A percentile compares a stretch with the other conserved stretches of the same genome.
phyloP scores from a whole-genome alignment of 2,888 invertebrate species.

The Heteromurus nitidus region DNA sequence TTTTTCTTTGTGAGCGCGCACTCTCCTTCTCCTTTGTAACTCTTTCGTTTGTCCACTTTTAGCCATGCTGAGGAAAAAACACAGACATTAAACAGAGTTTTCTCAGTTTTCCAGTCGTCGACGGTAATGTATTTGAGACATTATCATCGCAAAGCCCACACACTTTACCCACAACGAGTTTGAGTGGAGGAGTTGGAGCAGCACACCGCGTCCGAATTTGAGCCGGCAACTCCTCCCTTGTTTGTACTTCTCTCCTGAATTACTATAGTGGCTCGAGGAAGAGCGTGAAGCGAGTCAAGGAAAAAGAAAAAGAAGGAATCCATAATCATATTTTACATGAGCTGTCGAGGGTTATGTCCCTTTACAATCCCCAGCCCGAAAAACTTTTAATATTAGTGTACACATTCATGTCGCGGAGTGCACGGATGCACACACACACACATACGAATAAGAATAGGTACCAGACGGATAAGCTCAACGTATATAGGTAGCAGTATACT shows the following conservation, averaged over 20 bases:
- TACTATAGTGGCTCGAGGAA: background rate
- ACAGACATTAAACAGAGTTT: conserved; percentile 20
- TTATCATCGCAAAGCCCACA: conserved; percentile 13
- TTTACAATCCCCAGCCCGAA: background rate
- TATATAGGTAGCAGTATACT: too few relatives aligned
- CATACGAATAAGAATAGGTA: background rate
- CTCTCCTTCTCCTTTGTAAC: background rate
- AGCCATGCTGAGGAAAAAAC: background rate
- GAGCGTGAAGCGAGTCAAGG: background rate
- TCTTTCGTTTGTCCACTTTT: background rate
- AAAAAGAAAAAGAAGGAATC: conserved; percentile 28
- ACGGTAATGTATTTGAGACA: conserved; percentile 30
- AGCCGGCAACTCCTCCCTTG: conserved; percentile 20
- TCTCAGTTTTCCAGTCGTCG: background rate
- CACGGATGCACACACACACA: background rate
- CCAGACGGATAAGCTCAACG: too few relatives aligned
- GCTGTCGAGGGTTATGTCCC: conserved; percentile 26
- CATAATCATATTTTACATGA: conserved; percentile 55
- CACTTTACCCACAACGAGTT: too few relatives aligned
- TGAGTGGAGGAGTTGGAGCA: too few relatives aligned
- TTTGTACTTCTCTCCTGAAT: conserved; percentile 25
- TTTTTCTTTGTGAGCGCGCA: background rate
- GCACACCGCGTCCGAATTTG: background rate
- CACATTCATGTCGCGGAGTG: background rate
- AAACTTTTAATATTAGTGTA: conserved; percentile 4